Evolutionary conservation across 2,888 invertebrate genomes (phyloP).

Genomic region (Heliconius cydno): DNA sequence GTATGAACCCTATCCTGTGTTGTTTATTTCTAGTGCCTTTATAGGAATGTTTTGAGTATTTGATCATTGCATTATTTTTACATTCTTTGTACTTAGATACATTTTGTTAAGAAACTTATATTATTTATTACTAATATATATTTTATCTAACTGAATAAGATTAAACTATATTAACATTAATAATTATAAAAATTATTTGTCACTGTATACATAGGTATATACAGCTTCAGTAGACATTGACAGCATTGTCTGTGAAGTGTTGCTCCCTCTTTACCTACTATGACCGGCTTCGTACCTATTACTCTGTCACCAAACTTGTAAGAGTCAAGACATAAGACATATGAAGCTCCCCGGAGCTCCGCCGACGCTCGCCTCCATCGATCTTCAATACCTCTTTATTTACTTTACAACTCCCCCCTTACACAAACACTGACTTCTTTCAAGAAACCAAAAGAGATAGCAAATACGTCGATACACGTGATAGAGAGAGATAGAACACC

Average conservation of each 20-base stretch:
- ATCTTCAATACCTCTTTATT: conserved; percentile 69
- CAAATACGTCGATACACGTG: conserved; percentile 51
- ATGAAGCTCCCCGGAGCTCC: conserved; percentile 2
- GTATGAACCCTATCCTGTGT: not conserved
- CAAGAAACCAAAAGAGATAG: conserved; percentile 71
- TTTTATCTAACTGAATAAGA: too few species aligned
- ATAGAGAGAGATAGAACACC: conserved; percentile 61
- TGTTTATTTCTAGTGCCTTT: not conserved
- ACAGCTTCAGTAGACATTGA: too few species aligned
- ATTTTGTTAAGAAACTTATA: too few species aligned
- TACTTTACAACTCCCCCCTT: conserved; percentile 69
- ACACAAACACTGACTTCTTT: conserved; percentile 77
- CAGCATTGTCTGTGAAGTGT: too few species aligned
- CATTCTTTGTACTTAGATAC: not conserved
- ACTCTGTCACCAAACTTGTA: not conserved
- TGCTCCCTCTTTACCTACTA: too few species aligned
- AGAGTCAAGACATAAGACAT: conserved; percentile 29
- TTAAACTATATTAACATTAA: not conserved
- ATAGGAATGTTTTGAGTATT: not conserved
- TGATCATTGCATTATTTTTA: not conserved
- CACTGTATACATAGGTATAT: not conserved
- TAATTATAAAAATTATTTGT: not conserved
- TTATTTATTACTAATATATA: too few species aligned
- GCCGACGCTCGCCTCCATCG: conserved; percentile 55
- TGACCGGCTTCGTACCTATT: not conserved